phyloP scores from a whole-genome alignment of 2,888 invertebrate species.

The Microchrysa polita region DNA sequence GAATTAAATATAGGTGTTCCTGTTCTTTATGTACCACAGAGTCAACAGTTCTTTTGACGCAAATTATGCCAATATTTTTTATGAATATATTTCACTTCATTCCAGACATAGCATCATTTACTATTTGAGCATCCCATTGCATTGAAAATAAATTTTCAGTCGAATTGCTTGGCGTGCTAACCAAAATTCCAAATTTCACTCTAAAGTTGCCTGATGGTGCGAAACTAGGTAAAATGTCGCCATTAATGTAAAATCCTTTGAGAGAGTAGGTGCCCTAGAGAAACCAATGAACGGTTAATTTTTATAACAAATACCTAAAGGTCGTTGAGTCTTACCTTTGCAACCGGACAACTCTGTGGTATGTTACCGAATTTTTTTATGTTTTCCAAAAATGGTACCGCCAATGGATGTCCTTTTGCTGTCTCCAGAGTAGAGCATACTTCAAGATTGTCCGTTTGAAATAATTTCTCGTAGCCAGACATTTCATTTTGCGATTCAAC shows the following conservation, averaged over 20 bases:
- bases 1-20: too few relatives aligned
- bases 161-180: not conserved
- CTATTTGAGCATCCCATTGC: constrained; percentile 28
- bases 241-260: not conserved
- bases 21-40: too few relatives aligned
- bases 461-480: constrained; percentile 2
- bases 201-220: constrained; percentile 10
- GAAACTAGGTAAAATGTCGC: constrained; percentile 4
- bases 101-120: not conserved
- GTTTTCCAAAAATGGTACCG: not conserved
- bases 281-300: too few relatives aligned
- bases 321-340: constrained; percentile 13
- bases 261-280: constrained; percentile 25
- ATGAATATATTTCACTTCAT: not conserved
- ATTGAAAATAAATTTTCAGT: not conserved
- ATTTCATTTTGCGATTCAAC: constrained; percentile 1
- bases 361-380: constrained; percentile 19
- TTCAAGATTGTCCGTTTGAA: constrained; percentile 25
- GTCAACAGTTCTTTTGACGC: too few relatives aligned
- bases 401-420: constrained; percentile 25
- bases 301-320: too few relatives aligned
- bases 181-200: not conserved
- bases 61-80: too few relatives aligned
- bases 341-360: constrained; percentile 27
- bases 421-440: constrained; percentile 10